These are phyloP conservation scores for Apeltes quadracus DNA, from an alignment of 2,113 vertebrate genomes.

Conservation along the genomic window DNA sequence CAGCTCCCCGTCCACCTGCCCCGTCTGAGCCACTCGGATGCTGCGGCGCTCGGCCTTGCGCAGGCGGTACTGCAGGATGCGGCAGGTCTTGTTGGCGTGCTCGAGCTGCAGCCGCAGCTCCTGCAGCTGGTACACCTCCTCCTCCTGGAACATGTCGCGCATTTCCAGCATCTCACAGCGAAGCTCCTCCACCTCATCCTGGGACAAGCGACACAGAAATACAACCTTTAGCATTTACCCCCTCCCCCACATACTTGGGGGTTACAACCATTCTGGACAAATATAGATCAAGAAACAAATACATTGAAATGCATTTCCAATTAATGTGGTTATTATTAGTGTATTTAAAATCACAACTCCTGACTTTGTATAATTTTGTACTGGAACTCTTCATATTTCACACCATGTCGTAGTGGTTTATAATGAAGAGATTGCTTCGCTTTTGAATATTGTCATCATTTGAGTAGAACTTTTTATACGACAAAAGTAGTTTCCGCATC, in stretches of 20 bases:
- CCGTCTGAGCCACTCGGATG: constrained; percentile 91
- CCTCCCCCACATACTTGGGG: neutral
- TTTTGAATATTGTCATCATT: neutral
- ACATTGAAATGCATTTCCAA: neutral
- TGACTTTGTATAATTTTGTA: no score
- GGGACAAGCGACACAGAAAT: constrained; percentile 15
- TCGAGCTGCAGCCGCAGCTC: constrained; percentile 94
- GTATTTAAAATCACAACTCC: neutral
- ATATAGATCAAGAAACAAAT: neutral
- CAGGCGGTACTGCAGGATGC: constrained; percentile 96
- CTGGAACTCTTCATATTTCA: neutral
- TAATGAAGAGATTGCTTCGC: neutral
- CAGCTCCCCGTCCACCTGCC: constrained; percentile 93
- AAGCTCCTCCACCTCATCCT: constrained; percentile 96
- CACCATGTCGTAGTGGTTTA: neutral
- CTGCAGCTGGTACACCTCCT: constrained; percentile 93
- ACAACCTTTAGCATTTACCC: neutral
- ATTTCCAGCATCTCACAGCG: constrained; percentile 98
- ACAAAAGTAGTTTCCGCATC: neutral
- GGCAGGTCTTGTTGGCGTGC: constrained; percentile 93
- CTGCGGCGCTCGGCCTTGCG: constrained; percentile 95
- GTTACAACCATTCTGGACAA: neutral
- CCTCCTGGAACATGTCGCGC: constrained; percentile 96
- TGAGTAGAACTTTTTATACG: neutral
- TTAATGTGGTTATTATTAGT: neutral